Percentiles rank a stretch among this genome's conserved stretches.
phyloP scores from a whole-genome alignment of 1,140 invertebrate genomes.

The Calliphora vicina region DNA sequence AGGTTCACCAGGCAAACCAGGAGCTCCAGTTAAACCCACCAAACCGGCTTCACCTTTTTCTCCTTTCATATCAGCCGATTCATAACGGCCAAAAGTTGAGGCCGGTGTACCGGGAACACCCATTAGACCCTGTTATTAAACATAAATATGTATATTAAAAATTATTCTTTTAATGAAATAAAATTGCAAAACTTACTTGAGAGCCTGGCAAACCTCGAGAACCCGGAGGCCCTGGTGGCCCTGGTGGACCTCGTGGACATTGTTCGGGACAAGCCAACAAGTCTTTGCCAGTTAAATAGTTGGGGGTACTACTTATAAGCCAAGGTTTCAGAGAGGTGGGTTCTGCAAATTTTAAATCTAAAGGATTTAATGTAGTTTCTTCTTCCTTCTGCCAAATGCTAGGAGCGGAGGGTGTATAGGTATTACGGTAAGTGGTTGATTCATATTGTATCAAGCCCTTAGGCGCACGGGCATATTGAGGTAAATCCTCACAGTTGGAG shows the following conservation, averaged over 20 bases:
- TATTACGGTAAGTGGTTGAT: background rate
- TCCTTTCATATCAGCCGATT: background rate
- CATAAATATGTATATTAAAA: background rate
- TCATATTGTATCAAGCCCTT: background rate
- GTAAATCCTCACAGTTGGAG: constrained; percentile 76
- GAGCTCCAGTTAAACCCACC: constrained; percentile 45
- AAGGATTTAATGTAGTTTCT: background rate
- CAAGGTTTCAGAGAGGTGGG: constrained; percentile 16
- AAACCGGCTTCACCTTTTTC: constrained; percentile 47
- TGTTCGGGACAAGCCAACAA: constrained; percentile 54
- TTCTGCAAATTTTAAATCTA: constrained; percentile 10
- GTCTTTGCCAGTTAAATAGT: constrained; percentile 3
- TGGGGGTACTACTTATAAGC: constrained; percentile 14
- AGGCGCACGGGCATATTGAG: background rate
- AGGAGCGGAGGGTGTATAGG: background rate
- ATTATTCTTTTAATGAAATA: background rate
- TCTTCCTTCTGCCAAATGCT: too few species aligned
- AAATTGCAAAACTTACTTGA: background rate
- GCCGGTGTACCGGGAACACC: constrained; percentile 25
- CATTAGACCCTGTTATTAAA: background rate
- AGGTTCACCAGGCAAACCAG: constrained; percentile 51
- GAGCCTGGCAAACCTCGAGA: background rate
- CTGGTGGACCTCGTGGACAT: constrained; percentile 70
- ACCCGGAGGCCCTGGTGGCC: constrained; percentile 67
- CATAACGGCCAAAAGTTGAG: background rate